These are phyloP conservation scores for Cassiopea xamachana DNA, from an alignment of 30 jellyfish, hydroid and myxozoan genomes.

Conservation along the genomic window DNA sequence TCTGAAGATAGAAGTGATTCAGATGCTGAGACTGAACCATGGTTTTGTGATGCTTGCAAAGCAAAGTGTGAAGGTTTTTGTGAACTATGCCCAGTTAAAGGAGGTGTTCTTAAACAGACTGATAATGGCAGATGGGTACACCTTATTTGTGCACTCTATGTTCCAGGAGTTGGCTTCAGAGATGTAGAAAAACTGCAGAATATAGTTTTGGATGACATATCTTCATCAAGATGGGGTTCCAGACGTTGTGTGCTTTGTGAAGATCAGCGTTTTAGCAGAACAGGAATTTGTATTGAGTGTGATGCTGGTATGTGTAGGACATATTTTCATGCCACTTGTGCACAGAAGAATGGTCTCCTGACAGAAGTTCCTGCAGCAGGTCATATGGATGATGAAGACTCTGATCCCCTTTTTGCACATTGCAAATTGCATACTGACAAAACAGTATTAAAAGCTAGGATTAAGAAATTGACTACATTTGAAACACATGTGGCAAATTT, in stretches of 20 bases:
- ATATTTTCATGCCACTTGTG: constrained; percentile 93
- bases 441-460: constrained; percentile 56
- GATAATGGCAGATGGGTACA: constrained; percentile 97
- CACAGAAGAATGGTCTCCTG: constrained; percentile 89
- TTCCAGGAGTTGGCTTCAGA: constrained; percentile 94
- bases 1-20: constrained; percentile 82
- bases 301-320: constrained; percentile 97
- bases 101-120: constrained; percentile 92
- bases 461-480: constrained; percentile 76
- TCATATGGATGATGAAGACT: constrained; percentile 71
- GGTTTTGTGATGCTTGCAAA: constrained; percentile 98
- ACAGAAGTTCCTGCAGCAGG: constrained; percentile 93
- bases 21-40: constrained; percentile 92
- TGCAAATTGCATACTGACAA: constrained; percentile 94
- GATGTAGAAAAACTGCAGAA: constrained; percentile 86
- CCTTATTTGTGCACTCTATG: constrained; percentile 92
- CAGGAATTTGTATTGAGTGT: constrained; percentile 94
- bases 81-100: constrained; percentile 94
- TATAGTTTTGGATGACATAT: constrained; percentile 87
- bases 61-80: constrained; percentile 81
- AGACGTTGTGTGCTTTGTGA: constrained; percentile 85
- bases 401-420: constrained; percentile 95
- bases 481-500: constrained; percentile 64
- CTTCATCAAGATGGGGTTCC: constrained; percentile 85
- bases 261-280: constrained; percentile 84